Evolutionary conservation across 2,888 invertebrate species (phyloP).

Genomic region (Calameuta filiformis): DNA sequence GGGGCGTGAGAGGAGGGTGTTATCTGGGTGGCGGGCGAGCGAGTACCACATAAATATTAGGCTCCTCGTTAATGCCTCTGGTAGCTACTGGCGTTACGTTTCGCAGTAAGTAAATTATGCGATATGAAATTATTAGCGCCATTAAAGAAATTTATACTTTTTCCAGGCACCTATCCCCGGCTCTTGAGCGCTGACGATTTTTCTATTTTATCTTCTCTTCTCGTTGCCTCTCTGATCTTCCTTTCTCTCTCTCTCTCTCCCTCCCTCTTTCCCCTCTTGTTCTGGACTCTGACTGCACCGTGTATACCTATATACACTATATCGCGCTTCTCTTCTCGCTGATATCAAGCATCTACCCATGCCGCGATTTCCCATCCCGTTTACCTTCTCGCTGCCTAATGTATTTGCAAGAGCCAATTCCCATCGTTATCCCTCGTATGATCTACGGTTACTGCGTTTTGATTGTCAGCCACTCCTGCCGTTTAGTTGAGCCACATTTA

Average conservation of each 20-base stretch:
- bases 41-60: constrained; percentile 66
- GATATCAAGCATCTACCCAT: background rate
- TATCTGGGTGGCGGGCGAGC: constrained; percentile 64
- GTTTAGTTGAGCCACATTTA: constrained; percentile 34
- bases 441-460: constrained; percentile 62
- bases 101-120: constrained; percentile 67
- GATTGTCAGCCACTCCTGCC: constrained; percentile 57
- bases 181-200: constrained; percentile 51
- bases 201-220: constrained; percentile 57
- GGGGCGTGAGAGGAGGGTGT: constrained; percentile 52
- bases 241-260: background rate
- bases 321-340: background rate
- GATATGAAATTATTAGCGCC: constrained; percentile 67
- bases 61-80: constrained; percentile 66
- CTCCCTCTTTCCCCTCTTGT: background rate
- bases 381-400: constrained; percentile 51
- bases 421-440: constrained; percentile 61
- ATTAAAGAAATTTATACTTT: constrained; percentile 67
- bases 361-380: constrained; percentile 13
- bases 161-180: constrained; percentile 39
- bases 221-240: constrained; percentile 12
- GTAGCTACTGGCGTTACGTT: constrained; percentile 67
- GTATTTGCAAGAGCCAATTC: constrained; percentile 64
- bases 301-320: background rate
- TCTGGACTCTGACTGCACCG: background rate